Conservation (phyloP, 2,797 vertebrate species). For the Ibycter americanus region DNA sequence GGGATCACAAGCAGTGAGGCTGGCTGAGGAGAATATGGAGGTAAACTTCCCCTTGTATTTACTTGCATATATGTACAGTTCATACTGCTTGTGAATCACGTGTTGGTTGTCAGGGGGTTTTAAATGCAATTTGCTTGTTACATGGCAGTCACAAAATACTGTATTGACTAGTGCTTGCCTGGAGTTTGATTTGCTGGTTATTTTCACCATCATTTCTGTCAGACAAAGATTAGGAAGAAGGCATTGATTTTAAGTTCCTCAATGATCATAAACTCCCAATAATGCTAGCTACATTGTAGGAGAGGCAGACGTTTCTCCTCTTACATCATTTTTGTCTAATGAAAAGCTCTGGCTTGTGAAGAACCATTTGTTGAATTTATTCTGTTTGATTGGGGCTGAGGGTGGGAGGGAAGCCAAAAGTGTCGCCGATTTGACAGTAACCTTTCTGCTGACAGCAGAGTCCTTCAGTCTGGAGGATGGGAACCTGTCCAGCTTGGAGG, state of each 20-base stretch:
- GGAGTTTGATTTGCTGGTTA: not conserved
- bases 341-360: not conserved
- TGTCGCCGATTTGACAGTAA: not conserved
- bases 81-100: not conserved
- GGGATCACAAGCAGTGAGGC: not conserved
- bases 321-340: not conserved
- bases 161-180: not conserved
- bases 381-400: not conserved
- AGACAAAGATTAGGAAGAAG: not conserved
- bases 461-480: conserved; percentile 71
- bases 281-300: not conserved
- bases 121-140: not conserved
- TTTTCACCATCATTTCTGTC: not conserved
- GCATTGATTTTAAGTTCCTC: not conserved
- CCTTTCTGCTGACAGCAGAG: conserved; percentile 63
- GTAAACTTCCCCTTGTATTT: not conserved
- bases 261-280: not conserved
- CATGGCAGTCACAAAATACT: not conserved
- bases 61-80: not conserved
- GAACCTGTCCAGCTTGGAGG: conserved; percentile 74
- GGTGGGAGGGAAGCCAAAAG: not conserved
- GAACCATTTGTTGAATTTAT: not conserved
- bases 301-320: not conserved
- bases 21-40: not conserved
- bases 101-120: not conserved